phyloP scores from a whole-genome alignment of 2,888 invertebrate genomes.

The Malacosoma neustria region DNA sequence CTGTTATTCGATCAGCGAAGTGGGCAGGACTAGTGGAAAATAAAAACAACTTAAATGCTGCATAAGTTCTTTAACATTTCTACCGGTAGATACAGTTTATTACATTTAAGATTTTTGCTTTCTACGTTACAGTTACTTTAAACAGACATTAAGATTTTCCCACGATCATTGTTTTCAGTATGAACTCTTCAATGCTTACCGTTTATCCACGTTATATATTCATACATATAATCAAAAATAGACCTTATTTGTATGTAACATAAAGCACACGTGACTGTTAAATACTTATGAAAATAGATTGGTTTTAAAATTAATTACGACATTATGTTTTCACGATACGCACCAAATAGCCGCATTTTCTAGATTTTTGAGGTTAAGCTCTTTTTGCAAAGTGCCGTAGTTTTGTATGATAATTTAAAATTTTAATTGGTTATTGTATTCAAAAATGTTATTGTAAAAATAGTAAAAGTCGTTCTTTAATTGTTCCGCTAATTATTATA shows the following conservation, averaged over 20 bases:
- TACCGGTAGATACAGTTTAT: not conserved
- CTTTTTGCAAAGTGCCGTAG: conserved; percentile 2
- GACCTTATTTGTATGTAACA: not conserved
- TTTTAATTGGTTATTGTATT: conserved; percentile 1
- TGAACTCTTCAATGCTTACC: conserved; percentile 26
- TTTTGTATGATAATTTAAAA: not conserved
- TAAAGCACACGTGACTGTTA: too few species aligned
- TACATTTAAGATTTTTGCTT: conserved; percentile 29
- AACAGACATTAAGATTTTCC: conserved; percentile 33
- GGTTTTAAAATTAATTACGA: conserved; percentile 5
- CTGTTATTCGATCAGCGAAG: too few species aligned
- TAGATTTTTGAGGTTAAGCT: conserved; percentile 1
- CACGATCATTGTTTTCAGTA: conserved; percentile 51
- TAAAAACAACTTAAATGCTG: not conserved
- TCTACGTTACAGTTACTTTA: conserved; percentile 43
- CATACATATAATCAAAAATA: not conserved
- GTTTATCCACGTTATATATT: not conserved
- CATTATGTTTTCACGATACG: conserved; percentile 3
- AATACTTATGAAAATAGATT: too few species aligned
- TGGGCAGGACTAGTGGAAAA: too few species aligned
- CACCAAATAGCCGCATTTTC: conserved; percentile 8
- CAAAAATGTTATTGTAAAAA: not conserved
- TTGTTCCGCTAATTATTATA: too few species aligned
- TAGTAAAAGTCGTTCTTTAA: not conserved
- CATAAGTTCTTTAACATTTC: not conserved